Evolutionary conservation across 2,888 invertebrate genomes (phyloP).

Genomic region (Meghimatium bilineatum): DNA sequence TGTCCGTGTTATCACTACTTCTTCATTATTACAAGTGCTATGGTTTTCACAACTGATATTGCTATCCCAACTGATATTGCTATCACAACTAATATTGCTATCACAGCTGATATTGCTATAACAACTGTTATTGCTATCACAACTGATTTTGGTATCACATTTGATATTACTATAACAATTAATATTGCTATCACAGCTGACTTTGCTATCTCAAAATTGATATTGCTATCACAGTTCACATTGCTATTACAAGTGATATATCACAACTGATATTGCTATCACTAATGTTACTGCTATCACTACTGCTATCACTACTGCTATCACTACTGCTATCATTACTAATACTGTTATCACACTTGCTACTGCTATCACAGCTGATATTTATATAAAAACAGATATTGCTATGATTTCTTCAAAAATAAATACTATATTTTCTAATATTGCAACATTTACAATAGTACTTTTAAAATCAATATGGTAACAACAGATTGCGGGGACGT

Average conservation of each 20-base stretch:
- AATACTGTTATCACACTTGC: background rate
- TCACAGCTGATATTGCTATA: no score
- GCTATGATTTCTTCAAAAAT: slow-evolving; percentile 73
- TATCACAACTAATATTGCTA: background rate
- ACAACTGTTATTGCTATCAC: slow-evolving; percentile 12
- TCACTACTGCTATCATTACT: background rate
- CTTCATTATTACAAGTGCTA: background rate
- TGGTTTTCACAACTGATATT: no score
- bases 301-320: background rate
- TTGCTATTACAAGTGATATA: no score
- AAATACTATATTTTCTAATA: slow-evolving; percentile 79
- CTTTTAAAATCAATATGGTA: no score
- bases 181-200: slow-evolving; percentile 79
- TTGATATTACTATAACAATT: slow-evolving; percentile 83
- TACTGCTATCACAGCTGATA: background rate
- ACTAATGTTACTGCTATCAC: background rate
- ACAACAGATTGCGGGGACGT: no score
- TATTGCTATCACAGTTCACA: no score
- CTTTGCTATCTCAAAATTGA: background rate
- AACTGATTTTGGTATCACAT: background rate
- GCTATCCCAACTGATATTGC: background rate
- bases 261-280: no score
- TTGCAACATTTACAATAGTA: background rate
- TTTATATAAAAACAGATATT: background rate
- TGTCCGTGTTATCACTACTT: background rate